phyloP scores from a whole-genome alignment of 2,888 invertebrate genomes.

The Platycheirus rosarum region DNA sequence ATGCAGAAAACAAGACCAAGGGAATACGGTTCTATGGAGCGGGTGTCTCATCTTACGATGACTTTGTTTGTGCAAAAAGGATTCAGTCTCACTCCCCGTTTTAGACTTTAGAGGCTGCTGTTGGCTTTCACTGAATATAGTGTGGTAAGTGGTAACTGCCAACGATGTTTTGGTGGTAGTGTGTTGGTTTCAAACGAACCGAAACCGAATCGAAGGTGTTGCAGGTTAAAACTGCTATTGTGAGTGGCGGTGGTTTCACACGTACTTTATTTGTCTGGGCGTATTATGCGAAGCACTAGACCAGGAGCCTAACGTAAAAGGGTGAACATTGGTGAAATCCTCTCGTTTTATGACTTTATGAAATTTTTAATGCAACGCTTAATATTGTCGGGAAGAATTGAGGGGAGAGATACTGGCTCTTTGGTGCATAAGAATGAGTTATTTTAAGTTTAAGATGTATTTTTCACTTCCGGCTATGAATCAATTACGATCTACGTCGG shows the following conservation, averaged over 20 bases:
- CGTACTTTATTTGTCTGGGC: slow-evolving; percentile 64
- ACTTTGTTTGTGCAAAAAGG: slow-evolving; percentile 64
- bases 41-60: slow-evolving; percentile 63
- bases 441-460: slow-evolving; percentile 50
- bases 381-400: not conserved
- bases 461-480: slow-evolving; percentile 48
- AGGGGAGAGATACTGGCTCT: not conserved
- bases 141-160: slow-evolving; percentile 9
- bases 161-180: slow-evolving; percentile 9
- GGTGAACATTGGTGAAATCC: slow-evolving; percentile 50
- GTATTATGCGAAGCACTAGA: slow-evolving; percentile 27
- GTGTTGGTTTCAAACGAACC: slow-evolving; percentile 51
- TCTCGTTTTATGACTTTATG: slow-evolving; percentile 59
- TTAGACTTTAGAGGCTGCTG: not conserved
- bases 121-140: slow-evolving; percentile 11
- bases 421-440: slow-evolving; percentile 31
- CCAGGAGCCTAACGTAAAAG: slow-evolving; percentile 33
- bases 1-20: slow-evolving; percentile 2
- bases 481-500: slow-evolving; percentile 43
- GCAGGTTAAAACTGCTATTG: slow-evolving; percentile 44
- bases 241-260: slow-evolving; percentile 62
- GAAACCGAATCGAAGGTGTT: slow-evolving; percentile 59
- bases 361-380: slow-evolving; percentile 37
- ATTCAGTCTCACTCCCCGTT: slow-evolving; percentile 26
- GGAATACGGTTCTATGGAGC: slow-evolving; percentile 36